Evolutionary conservation across 1,140 invertebrate species (phyloP), one percentile per base, ranked within the genome.

Genomic region (Drosophila orosa): DNA sequence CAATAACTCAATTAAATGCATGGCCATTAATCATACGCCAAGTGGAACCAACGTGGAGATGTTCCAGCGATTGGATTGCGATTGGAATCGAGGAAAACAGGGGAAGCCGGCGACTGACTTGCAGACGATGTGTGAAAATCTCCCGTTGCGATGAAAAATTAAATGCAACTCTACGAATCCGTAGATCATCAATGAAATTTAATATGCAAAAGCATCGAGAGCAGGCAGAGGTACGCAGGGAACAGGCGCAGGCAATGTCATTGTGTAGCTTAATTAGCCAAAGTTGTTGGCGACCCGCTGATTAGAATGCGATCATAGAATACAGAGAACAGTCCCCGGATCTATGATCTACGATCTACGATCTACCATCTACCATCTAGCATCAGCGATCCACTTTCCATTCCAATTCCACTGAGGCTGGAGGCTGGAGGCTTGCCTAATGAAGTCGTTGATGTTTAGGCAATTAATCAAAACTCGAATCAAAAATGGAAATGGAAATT

Each of bases 131-230:
- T 90, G 86, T 90, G 86, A 90, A 90, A 90, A 86, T 90, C 78
- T 83, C 86, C 86, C 82, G 86, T 74, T 63, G 86, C 42, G 86
- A 83, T 86, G 82, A 90, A 90, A 90, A 90, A 90, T 86, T 86
- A 86, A 90, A 90, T 90, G 86, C 82, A 90, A 75, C 63, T 83
- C 83, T 90, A 78, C 69, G 80, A 40, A 77, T 65, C 73, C 82
- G 71, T 90, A 75, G 86, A 90, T 90, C 86, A 90, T 86, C 86
- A 90, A 90, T 90, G 86, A 90, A 90, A 90, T 80, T 86, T 90
- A 90, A 90, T 90, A 90, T 90, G 86, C 76, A 50, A 17, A 27
- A 74, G 65, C 48, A 25, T 45, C 54, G 33, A 27, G 56, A 31
- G 44, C 22, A 48, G 54, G 66, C 39, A 39, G 58, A 31, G 45